Conservation (phyloP, 2,888 invertebrate species). For the Rapana venosa region DNA sequence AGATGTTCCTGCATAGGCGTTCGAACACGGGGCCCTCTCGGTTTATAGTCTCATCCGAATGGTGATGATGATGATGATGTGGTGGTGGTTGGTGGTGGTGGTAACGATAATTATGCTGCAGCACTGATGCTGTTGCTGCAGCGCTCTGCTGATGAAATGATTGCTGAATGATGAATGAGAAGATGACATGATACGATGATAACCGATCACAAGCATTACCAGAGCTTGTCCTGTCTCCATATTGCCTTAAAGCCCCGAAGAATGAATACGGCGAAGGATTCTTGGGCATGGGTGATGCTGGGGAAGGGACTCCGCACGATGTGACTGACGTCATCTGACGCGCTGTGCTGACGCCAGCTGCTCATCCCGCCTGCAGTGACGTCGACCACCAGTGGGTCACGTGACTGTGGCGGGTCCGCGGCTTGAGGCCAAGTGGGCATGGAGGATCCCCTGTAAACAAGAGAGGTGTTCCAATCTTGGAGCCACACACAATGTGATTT, state of each 20-base stretch:
- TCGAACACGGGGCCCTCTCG: no score
- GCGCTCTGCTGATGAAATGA: background rate
- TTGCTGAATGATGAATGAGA: background rate
- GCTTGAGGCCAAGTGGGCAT: no score
- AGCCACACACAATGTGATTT: no score
- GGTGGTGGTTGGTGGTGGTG: no score
- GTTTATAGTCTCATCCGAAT: no score
- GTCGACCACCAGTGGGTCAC: slow-evolving; percentile 23
- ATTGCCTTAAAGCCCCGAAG: slow-evolving; percentile 49
- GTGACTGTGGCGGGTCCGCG: background rate
- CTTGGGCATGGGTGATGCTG: slow-evolving; percentile 45
- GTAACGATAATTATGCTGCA: no score
- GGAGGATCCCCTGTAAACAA: no score
- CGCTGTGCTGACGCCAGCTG: background rate
- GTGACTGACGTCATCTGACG: slow-evolving; percentile 28
- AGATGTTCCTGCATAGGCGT: no score
- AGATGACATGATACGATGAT: background rate
- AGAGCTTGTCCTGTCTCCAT: slow-evolving; percentile 51
- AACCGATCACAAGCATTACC: slow-evolving; percentile 48
- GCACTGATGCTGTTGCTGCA: background rate
- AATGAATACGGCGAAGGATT: slow-evolving; percentile 54
- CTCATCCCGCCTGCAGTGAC: slow-evolving; percentile 19
- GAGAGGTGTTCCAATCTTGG: background rate
- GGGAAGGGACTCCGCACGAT: slow-evolving; percentile 44
- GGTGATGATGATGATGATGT: no score